Evolutionary conservation across 2,888 invertebrate genomes (phyloP).

Genomic region (Mycogona germanica): DNA sequence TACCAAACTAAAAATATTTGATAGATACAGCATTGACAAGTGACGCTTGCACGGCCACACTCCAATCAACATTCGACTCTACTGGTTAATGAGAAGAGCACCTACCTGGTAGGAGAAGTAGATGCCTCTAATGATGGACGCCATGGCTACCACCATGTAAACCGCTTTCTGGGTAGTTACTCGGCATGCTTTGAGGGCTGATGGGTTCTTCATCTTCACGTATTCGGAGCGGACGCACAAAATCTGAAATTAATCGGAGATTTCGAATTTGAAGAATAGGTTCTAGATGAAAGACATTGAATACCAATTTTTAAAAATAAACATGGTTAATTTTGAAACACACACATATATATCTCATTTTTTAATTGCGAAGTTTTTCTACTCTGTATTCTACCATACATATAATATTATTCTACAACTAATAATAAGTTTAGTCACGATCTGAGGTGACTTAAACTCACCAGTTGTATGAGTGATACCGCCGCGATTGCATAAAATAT

Average conservation of each 20-base stretch:
- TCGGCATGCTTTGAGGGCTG: constrained; percentile 65
- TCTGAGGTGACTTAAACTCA: constrained; percentile 34
- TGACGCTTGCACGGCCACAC: too few relatives aligned
- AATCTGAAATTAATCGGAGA: constrained; percentile 22
- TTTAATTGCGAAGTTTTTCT: too few relatives aligned
- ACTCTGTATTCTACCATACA: too few relatives aligned
- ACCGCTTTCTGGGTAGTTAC: constrained; percentile 82
- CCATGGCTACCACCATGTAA: constrained; percentile 74
- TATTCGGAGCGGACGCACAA: constrained; percentile 28
- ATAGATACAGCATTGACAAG: too few relatives aligned
- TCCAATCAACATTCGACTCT: too few relatives aligned
- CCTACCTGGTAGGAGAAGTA: constrained; percentile 82
- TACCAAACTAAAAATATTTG: too few relatives aligned
- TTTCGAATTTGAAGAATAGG: too few relatives aligned
- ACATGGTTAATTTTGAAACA: constrained; percentile 29
- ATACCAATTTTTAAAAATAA: too few relatives aligned
- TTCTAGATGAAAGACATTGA: too few relatives aligned
- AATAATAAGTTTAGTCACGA: not conserved
- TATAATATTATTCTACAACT: too few relatives aligned
- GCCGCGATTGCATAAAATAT: constrained; percentile 72
- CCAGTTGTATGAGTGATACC: constrained; percentile 69
- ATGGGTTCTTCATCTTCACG: constrained; percentile 67
- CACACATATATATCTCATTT: constrained; percentile 53
- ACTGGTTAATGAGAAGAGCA: too few relatives aligned
- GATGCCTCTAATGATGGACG: constrained; percentile 69